These are phyloP conservation scores for Marasmarcha lunaedactyla DNA, from an alignment of 2,888 invertebrate genomes.

Conservation along the genomic window DNA sequence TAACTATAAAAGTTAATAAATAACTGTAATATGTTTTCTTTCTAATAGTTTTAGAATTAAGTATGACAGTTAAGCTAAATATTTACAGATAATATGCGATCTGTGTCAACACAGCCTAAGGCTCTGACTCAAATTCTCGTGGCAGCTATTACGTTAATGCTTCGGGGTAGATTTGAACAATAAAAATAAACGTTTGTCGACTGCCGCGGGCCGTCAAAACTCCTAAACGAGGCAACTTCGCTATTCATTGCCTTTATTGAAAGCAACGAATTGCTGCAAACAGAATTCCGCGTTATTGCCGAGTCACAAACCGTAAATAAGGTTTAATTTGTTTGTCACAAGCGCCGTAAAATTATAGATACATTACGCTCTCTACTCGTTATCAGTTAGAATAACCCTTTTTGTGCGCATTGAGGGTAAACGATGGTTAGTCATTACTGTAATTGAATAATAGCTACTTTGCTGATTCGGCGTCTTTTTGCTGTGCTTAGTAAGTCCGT, in stretches of 20 bases:
- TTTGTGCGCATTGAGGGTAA: too few species aligned
- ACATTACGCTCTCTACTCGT: background rate
- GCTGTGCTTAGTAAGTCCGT: too few species aligned
- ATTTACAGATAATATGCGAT: too few species aligned
- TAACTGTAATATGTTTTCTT: too few species aligned
- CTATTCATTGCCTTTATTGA: slow-evolving; percentile 40
- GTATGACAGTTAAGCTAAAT: too few species aligned
- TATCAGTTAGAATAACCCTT: too few species aligned
- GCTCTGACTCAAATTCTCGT: slow-evolving; percentile 38
- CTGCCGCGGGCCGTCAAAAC: slow-evolving; percentile 31
- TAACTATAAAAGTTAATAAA: too few species aligned
- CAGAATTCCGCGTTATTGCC: background rate
- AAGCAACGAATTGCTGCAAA: slow-evolving; percentile 19
- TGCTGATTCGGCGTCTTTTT: too few species aligned
- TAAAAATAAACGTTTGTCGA: slow-evolving; percentile 49
- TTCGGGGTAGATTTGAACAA: slow-evolving; percentile 46
- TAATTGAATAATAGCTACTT: too few species aligned
- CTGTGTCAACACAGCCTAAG: slow-evolving; percentile 11
- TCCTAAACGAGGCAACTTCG: slow-evolving; percentile 43
- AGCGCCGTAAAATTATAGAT: background rate
- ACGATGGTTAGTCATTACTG: too few species aligned
- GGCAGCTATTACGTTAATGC: slow-evolving; percentile 52
- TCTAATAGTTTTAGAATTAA: too few species aligned
- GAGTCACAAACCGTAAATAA: background rate
- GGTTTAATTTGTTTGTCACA: background rate